Conservation (phyloP, 1,140 invertebrate species). For the Sitobion miscanthi region DNA sequence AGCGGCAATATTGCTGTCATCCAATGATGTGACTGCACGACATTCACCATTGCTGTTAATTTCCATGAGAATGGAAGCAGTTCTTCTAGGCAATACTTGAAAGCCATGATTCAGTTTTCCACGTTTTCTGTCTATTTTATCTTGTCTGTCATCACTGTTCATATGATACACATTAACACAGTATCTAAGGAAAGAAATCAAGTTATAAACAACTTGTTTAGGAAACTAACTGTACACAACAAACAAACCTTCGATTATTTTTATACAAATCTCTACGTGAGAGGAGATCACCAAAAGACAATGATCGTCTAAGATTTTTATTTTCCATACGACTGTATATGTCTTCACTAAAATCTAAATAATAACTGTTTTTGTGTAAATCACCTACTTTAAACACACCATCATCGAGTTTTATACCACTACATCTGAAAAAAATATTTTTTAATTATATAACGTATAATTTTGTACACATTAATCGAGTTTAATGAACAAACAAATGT, state of each 20-base stretch:
- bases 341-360: slow-evolving; percentile 50
- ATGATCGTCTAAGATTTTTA: slow-evolving; percentile 46
- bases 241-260: slow-evolving; percentile 45
- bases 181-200: slow-evolving; percentile 34
- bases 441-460: background rate
- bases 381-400: slow-evolving; percentile 51
- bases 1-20: slow-evolving; percentile 42
- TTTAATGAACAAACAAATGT: background rate
- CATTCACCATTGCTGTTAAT: slow-evolving; percentile 48
- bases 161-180: slow-evolving; percentile 52
- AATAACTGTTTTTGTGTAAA: slow-evolving; percentile 55
- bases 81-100: slow-evolving; percentile 31
- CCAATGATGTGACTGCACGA: slow-evolving; percentile 25
- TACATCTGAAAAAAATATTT: slow-evolving; percentile 32
- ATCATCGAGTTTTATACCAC: slow-evolving; percentile 49
- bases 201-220: background rate
- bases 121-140: background rate
- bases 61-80: slow-evolving; percentile 45
- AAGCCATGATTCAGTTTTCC: background rate
- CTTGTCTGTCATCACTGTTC: slow-evolving; percentile 34
- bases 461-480: background rate
- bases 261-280: slow-evolving; percentile 49
- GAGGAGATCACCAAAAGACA: slow-evolving; percentile 47
- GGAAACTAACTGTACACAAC: background rate
- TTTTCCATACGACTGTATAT: slow-evolving; percentile 40